Percentiles rank a stretch among this genome's conserved stretches.
phyloP scores from a whole-genome alignment of 2,888 invertebrate species.

The Parochlus steinenii region DNA sequence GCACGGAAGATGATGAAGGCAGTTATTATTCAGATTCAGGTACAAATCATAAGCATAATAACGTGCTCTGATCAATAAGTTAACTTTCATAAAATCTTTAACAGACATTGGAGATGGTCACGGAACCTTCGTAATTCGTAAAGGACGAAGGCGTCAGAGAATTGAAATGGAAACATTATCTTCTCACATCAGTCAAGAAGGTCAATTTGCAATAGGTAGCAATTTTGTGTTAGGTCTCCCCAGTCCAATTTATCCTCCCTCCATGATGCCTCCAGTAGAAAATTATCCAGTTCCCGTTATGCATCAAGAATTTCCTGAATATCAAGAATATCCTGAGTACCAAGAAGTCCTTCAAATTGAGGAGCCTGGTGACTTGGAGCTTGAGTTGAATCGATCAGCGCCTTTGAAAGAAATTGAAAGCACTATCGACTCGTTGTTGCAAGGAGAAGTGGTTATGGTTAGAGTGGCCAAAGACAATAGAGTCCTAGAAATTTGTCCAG shows the following conservation, averaged over 20 bases:
- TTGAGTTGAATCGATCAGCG: too few relatives aligned
- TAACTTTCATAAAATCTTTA: slow-evolving; percentile 16
- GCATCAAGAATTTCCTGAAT: too few relatives aligned
- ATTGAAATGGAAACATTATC: slow-evolving; percentile 31
- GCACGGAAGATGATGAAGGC: slow-evolving; percentile 46
- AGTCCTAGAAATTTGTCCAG: too few relatives aligned
- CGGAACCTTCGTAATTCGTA: slow-evolving; percentile 68
- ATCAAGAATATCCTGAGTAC: too few relatives aligned
- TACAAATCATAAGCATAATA: slow-evolving; percentile 3
- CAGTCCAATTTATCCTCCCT: slow-evolving; percentile 37
- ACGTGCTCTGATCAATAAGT: neutral
- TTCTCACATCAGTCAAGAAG: slow-evolving; percentile 43
- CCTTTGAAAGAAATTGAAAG: too few relatives aligned
- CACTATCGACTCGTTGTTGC: too few relatives aligned
- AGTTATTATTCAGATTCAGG: slow-evolving; percentile 52
- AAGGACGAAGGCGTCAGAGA: slow-evolving; percentile 50
- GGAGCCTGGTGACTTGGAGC: too few relatives aligned
- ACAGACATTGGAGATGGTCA: slow-evolving; percentile 36
- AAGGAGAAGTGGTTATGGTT: too few relatives aligned
- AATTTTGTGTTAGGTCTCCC: slow-evolving; percentile 31
- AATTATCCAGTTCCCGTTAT: too few relatives aligned
- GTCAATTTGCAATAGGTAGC: slow-evolving; percentile 13
- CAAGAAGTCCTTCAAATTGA: too few relatives aligned
- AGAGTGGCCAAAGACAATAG: too few relatives aligned
- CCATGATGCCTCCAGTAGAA: slow-evolving; percentile 40